phyloP scores from a whole-genome alignment of 2,797 vertebrate genomes.

The Psittacula echo region DNA sequence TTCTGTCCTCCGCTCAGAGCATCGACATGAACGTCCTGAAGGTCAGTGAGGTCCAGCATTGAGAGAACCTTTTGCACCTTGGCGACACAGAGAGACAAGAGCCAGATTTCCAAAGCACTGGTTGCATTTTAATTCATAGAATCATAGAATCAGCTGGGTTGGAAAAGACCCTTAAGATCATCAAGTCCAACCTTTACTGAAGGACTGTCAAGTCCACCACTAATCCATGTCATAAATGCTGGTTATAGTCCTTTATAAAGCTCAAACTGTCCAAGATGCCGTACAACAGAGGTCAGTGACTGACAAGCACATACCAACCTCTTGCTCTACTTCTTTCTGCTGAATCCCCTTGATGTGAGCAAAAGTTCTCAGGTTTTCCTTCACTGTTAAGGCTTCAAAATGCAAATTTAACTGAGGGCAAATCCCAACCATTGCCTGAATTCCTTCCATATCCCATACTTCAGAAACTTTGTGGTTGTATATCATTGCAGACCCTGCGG shows the following conservation, averaged over 20 bases:
- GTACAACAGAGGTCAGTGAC: neutral
- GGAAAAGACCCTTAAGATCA: neutral
- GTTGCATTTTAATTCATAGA: rapidly evolving
- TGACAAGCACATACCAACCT: slow-evolving; percentile 77
- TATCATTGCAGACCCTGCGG: slow-evolving; percentile 82
- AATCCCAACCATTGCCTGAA: slow-evolving; percentile 84
- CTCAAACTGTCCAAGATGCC: neutral
- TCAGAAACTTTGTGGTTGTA: slow-evolving; percentile 82
- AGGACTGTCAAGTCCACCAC: neutral
- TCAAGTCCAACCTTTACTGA: neutral
- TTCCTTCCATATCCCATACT: slow-evolving; percentile 75
- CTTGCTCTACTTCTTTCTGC: slow-evolving; percentile 74
- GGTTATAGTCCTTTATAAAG: neutral
- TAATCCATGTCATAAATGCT: neutral
- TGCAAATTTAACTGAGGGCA: slow-evolving; percentile 92
- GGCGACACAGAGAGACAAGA: neutral
- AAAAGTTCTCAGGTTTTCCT: slow-evolving; percentile 90
- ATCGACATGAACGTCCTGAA: slow-evolving; percentile 81
- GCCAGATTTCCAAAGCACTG: neutral
- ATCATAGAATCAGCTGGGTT: neutral
- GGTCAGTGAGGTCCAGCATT: slow-evolving; percentile 85
- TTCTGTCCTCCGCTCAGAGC: slow-evolving; percentile 90
- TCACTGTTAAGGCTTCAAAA: slow-evolving; percentile 89
- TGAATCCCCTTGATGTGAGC: slow-evolving; percentile 89
- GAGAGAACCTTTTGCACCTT: slow-evolving; percentile 87